phyloP scores from a whole-genome alignment of 2,888 invertebrate species.

The Sericinus montela region DNA sequence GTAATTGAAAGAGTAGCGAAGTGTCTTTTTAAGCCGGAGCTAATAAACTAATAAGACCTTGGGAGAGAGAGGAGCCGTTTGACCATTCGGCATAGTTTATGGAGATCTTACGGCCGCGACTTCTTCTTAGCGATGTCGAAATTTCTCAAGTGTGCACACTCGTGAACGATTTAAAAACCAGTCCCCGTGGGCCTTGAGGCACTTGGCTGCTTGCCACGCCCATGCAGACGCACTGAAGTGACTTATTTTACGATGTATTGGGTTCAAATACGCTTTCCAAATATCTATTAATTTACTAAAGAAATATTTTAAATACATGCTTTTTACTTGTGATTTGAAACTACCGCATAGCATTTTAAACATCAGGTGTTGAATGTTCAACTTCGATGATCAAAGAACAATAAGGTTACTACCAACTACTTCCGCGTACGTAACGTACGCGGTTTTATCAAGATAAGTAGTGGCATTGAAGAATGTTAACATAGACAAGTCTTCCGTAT shows the following conservation, averaged over 20 bases:
- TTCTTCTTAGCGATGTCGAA: constrained; percentile 46
- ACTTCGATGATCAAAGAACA: constrained; percentile 54
- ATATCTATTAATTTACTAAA: neutral
- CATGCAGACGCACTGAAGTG: constrained; percentile 47
- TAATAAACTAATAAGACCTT: too few species aligned
- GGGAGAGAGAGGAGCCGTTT: neutral
- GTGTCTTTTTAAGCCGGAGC: too few species aligned
- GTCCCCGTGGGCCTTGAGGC: constrained; percentile 61
- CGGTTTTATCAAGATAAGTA: constrained; percentile 51
- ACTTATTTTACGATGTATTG: constrained; percentile 28
- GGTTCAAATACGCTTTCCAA: constrained; percentile 4
- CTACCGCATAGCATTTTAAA: constrained; percentile 24
- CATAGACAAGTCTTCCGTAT: constrained; percentile 51
- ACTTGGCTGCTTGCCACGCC: constrained; percentile 70
- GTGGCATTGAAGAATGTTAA: constrained; percentile 65
- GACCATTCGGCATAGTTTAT: neutral
- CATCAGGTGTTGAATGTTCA: constrained; percentile 49
- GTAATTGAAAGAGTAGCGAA: too few species aligned
- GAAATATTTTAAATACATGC: neutral
- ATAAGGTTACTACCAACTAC: constrained; percentile 49
- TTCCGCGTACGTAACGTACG: constrained; percentile 66
- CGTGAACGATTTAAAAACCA: constrained; percentile 62
- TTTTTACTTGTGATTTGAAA: neutral
- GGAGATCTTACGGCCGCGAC: constrained; percentile 4
- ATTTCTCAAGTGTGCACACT: constrained; percentile 58